Evolutionary conservation across 2,888 invertebrate species (phyloP).

Genomic region (Machimus rusticus): DNA sequence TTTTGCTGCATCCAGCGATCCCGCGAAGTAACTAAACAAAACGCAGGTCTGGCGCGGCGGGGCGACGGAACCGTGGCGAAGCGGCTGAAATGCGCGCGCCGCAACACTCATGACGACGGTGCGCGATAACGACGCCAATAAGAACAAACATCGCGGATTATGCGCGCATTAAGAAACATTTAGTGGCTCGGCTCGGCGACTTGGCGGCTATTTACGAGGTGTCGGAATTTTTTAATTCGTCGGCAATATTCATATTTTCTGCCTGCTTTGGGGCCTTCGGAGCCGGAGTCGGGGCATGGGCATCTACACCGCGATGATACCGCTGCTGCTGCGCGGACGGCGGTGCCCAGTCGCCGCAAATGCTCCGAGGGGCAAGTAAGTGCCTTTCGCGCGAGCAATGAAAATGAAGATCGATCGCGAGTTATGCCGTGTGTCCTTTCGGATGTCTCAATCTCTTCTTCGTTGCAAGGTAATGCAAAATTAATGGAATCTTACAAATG

Average conservation of each 20-base stretch:
- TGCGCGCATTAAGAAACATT: slow-evolving; percentile 31
- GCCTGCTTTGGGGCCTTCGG: not conserved
- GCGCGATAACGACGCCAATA: not conserved
- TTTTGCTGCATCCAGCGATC: not conserved
- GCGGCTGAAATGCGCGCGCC: not conserved
- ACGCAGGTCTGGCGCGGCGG: not conserved
- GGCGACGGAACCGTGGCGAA: not conserved
- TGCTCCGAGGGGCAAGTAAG: not conserved
- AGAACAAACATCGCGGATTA: slow-evolving; percentile 4
- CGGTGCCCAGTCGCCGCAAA: not conserved
- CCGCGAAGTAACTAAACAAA: not conserved
- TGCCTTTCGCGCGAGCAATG: not conserved
- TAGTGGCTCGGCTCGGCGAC: not conserved
- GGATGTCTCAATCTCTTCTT: not conserved
- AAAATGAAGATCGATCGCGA: not conserved
- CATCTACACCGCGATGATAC: not conserved
- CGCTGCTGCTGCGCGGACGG: not conserved
- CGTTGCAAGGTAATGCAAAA: not conserved
- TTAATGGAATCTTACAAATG: not conserved
- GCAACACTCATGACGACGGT: not conserved
- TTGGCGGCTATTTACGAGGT: slow-evolving; percentile 3
- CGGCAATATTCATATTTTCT: slow-evolving; percentile 10
- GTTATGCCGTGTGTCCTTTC: not conserved
- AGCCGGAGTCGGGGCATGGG: not conserved
- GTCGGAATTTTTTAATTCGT: slow-evolving; percentile 24